Conservation (phyloP, 2,888 invertebrate genomes). For the Diaprepes abbreviatus region DNA sequence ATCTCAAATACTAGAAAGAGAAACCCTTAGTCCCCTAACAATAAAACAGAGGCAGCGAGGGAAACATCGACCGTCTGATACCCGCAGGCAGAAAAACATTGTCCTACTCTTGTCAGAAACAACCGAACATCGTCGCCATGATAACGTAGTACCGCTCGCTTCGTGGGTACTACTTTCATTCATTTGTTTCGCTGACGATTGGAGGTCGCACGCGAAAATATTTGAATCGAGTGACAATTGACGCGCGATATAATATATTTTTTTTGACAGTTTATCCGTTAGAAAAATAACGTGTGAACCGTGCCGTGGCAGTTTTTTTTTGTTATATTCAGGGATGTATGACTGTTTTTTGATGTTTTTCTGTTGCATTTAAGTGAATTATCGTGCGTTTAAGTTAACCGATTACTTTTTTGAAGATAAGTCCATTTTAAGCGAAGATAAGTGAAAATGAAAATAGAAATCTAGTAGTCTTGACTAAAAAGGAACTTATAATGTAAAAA, state of each 20-base stretch:
- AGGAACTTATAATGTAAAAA: not conserved
- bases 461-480: not conserved
- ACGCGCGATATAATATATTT: constrained; percentile 4
- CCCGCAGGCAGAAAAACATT: constrained; percentile 15
- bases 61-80: not conserved
- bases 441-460: constrained; percentile 16
- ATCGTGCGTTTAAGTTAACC: not conserved
- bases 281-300: not conserved
- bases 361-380: not conserved
- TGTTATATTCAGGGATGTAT: no score
- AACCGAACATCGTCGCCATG: constrained; percentile 14
- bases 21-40: not conserved
- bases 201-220: constrained; percentile 19
- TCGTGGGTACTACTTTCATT: constrained; percentile 28
- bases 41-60: not conserved
- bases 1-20: constrained; percentile 13
- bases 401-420: constrained; percentile 4
- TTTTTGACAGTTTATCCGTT: not conserved
- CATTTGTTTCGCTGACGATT: constrained; percentile 10
- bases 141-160: constrained; percentile 26
- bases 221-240: constrained; percentile 12
- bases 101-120: constrained; percentile 28
- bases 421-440: not conserved
- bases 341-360: not conserved
- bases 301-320: not conserved